Base-by-base conservation (phyloP, 2,888 invertebrate species). In the Macrosiphum euphorbiae region DNA sequence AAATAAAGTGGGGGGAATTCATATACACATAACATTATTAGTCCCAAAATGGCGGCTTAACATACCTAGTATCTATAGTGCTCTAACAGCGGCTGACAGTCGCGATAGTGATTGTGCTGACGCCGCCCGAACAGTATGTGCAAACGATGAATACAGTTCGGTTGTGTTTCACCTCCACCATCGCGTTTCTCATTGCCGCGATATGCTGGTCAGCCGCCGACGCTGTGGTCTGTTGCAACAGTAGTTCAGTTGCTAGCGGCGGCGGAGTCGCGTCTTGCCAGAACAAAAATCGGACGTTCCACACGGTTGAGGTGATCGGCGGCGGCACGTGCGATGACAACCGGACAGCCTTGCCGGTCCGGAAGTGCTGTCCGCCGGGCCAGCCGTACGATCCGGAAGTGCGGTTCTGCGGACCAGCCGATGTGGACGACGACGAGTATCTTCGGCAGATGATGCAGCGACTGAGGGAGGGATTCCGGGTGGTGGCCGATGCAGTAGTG, bases 341-440 rank as follows among this genome's bases (percentile, higher is more conserved):
- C 44, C 44, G 7, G 44, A 44, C 44, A 44, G 44, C 44, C 44
- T 44, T 44, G 44, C 44, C 44, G 44, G 44, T 44, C 44, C 44
- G 44, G 44, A 44, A 44, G 7, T 44, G 44, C 44, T 44, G 44
- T 44, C 44, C 44, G 7, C 44, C 44, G 44, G 91, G 91, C 41
- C 88, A 94, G 78, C 91, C 92, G n/a, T 95, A 95, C 93, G 94
- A 95, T 35, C 92, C 94, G 88, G 92, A 78, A 28, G 50, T 88
- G 78, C 95, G 94, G 47, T 92, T 94, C 28, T 95, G 95, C 88
- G 95, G 94, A 92, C 86, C 94, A 16, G 90, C 94, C 26, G 24
- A 0, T 5, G 24, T 16, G 8, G 52, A 13, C 41, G 52, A 8
- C 44, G 91, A 4, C 84, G 50, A 47, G 13, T n/a, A 87, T 20